Evolutionary conservation across 2,888 invertebrate species (phyloP), one percentile per base, ranked within the genome.

Genomic region (Morinoia aosen): DNA sequence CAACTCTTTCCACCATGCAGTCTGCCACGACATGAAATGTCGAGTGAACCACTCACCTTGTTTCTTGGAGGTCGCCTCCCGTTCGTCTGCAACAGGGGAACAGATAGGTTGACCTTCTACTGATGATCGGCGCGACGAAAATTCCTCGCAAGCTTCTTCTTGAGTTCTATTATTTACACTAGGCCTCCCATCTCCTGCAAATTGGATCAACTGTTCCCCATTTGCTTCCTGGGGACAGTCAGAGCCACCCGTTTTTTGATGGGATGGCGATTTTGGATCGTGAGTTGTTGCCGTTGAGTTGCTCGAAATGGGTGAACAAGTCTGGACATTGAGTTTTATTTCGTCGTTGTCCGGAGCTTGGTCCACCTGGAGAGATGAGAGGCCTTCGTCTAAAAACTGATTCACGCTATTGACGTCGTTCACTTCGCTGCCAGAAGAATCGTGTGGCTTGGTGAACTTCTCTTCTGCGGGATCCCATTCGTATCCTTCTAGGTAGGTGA

Each of bases 321-420:
- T 95, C 95, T 58, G 95, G 57, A 39, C 95, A 57, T n/a, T 40
- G 56, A 57, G 95, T 25, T 95, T 95, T 95, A 16, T 16, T 88
- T 95, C 95, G 57, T 40, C 95, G 48, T n/a, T 95, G 88, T 48
- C 95, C 57, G 39, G 48, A 25, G 88, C 88, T 88, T 76, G 58
- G 88, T 95, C 95, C 48, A 57, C 96, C 95, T 96, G 96, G 95
- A 96, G 96, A 96, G 96, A 96, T 95, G 97, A 97, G 97, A 97
- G 96, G 97, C 97, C 97, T 97, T 97, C 97, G 97, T 97, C 97
- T 97, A 97, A 97, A 97, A 97, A 97, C 96, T 96, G 96, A 91
- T 96, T 96, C 12, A 57, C 95, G 95, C 64, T 95, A 11, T 64
- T 61, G 5, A 48, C 61, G 40, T 61, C 58, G 25, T 95, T 64